Evolutionary conservation across 1,140 invertebrate genomes (phyloP), one percentile per base, ranked within the genome.

Genomic region (Scaptodrosophila lebanonensis): DNA sequence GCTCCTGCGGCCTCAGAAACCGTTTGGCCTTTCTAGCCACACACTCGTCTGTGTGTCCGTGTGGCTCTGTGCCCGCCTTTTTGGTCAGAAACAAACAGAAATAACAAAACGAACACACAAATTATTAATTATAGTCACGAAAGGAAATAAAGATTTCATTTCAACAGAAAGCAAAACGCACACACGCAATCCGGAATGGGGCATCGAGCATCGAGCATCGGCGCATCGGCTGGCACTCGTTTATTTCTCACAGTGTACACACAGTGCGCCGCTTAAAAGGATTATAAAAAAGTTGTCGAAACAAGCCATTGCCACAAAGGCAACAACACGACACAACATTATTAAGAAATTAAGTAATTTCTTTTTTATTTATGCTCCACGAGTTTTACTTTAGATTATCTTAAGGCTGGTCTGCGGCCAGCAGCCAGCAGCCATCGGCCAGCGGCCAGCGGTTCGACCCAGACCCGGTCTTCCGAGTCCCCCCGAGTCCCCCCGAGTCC

Each of bases 131-230:
- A 83, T 83, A 83, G 77, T 83, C 72, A 83, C 79, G 79, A 83
- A 83, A 83, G 79, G 79, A 83, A 83, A 83, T 83, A 83, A 83
- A 83, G 79, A 83, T 83, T 83, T 83, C 77, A 83, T 83, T 83
- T 83, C 79, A 77, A 70, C 79, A 70, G 79, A 83, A 77, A 66
- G 68, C 58, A 73, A 83, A 66, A 83, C 56, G 64, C 53, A 53
- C 40, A 52, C 20, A 15, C 18, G 18, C 25, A 16, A 56, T 22
- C 12, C 6, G 32, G 3, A n/a, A n/a, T n/a, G 3, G 3, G 12
- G 32, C 12, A n/a, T 50, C 47, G 47, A 39, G 36, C 27, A 50
- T 50, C 39, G 35, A 39, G 3, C n/a, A n/a, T n/a, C n/a, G n/a
- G n/a, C n/a, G n/a, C n/a, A n/a, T n/a, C 36, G 59, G 73, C 61